Evolutionary conservation across 2,113 vertebrate species (phyloP).

Genomic region (Sardina pilchardus): DNA sequence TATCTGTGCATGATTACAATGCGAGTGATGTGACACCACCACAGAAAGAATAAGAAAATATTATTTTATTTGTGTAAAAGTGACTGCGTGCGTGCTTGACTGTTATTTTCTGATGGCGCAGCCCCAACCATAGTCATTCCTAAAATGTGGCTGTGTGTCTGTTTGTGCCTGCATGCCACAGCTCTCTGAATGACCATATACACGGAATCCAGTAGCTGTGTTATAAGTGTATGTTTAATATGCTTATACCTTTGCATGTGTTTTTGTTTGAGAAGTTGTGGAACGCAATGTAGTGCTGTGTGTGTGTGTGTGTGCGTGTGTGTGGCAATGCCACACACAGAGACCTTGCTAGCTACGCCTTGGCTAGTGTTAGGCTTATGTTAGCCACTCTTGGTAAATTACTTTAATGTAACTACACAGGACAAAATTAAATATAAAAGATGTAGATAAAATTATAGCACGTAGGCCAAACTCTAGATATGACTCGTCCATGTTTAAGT

Average conservation of each 20-base stretch:
- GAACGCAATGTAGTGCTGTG: neutral
- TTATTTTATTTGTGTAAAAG: neutral
- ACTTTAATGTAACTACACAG: neutral
- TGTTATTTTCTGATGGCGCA: neutral
- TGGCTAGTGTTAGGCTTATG: neutral
- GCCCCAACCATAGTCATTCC: neutral
- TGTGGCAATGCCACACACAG: constrained; percentile 8
- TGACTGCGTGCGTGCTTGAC: neutral
- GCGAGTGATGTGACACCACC: neutral
- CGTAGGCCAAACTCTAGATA: neutral
- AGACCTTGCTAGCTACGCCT: neutral
- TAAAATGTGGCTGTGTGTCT: neutral
- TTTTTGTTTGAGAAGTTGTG: neutral
- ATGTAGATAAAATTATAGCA: neutral
- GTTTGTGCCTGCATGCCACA: constrained; percentile 1
- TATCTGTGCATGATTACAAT: constrained; percentile 1
- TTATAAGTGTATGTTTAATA: neutral
- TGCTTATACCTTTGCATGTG: neutral
- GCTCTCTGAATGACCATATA: neutral
- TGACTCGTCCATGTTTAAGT: neutral
- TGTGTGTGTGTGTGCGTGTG: constrained; percentile 15
- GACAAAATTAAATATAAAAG: neutral
- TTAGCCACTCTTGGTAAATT: neutral
- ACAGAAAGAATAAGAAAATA: neutral
- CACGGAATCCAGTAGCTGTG: neutral